phyloP scores from a whole-genome alignment of 2,113 vertebrate genomes.

The Lanius collurio region DNA sequence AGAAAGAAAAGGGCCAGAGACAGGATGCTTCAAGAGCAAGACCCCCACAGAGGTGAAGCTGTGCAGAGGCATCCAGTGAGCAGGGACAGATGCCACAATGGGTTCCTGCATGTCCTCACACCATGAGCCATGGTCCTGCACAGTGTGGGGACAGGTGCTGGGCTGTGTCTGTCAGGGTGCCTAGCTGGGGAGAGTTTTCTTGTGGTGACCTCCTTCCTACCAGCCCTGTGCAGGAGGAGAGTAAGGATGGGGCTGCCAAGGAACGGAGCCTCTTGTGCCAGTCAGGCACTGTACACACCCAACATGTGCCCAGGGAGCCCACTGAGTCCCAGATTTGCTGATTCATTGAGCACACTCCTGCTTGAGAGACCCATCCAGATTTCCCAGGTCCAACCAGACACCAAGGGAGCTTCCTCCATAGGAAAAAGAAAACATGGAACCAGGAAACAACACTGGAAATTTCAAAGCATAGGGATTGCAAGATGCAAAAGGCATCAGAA shows the following conservation, averaged over 20 bases:
- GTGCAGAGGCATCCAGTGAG: neutral
- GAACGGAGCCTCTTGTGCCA: neutral
- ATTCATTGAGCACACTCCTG: neutral
- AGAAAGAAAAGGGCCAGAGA: neutral
- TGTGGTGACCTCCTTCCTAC: neutral
- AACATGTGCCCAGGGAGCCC: fast-evolving
- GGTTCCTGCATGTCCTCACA: neutral
- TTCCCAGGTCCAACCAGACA: neutral
- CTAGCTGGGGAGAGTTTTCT: neutral
- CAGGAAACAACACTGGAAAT: neutral
- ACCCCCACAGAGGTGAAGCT: neutral
- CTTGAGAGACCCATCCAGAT: neutral
- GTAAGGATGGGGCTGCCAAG: neutral
- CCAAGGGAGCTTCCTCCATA: neutral
- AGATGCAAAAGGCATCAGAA: neutral
- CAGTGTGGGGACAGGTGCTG: neutral
- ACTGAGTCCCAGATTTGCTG: neutral
- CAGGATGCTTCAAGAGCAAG: fast-evolving
- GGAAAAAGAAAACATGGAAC: neutral
- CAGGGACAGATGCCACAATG: neutral
- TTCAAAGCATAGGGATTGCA: neutral
- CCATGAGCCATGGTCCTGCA: fast-evolving
- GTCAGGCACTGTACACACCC: fast-evolving
- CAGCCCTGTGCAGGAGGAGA: neutral
- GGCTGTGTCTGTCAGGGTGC: neutral